A percentile compares a stretch with the other conserved stretches of the same genome.
These are phyloP conservation scores for Parthenolecanium corni DNA, from an alignment of 2,888 invertebrate genomes.

Conservation along the genomic window DNA sequence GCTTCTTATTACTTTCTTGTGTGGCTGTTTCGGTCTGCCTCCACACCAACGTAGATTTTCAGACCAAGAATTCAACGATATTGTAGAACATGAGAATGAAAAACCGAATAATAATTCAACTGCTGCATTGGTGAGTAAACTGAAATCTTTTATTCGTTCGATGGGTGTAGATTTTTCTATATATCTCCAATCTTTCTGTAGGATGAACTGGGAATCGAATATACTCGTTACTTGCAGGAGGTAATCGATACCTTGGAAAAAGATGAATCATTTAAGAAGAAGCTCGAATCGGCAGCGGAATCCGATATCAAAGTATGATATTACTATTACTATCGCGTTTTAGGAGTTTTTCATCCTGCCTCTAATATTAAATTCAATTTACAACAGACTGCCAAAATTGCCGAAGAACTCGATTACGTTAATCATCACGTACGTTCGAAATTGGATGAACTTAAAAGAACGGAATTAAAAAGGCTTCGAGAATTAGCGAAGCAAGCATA, in stretches of 20 bases:
- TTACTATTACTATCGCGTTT: background rate
- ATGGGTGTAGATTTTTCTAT: background rate
- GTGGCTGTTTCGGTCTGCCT: constrained; percentile 8
- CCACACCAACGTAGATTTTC: constrained; percentile 20
- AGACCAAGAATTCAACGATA: constrained; percentile 29
- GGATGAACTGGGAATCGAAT: constrained; percentile 48
- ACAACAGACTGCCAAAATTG: constrained; percentile 75
- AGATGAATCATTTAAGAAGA: constrained; percentile 69
- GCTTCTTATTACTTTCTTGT: background rate
- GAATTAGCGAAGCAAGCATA: constrained; percentile 52
- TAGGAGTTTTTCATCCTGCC: background rate
- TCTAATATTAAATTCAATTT: constrained; percentile 20
- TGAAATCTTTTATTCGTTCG: background rate
- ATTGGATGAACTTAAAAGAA: constrained; percentile 83
- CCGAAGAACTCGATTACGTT: constrained; percentile 78
- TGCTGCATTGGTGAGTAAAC: no score
- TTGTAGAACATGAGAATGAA: constrained; percentile 22
- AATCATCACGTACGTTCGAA: constrained; percentile 74
- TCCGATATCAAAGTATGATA: constrained; percentile 59
- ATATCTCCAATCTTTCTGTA: constrained; percentile 14
- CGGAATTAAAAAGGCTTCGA: constrained; percentile 70
- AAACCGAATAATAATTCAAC: background rate
- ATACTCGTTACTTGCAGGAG: constrained; percentile 78
- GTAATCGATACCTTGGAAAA: constrained; percentile 81
- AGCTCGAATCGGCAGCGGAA: constrained; percentile 67